Conservation (phyloP, 2,797 vertebrate species). For the Perdix hodgsoniae region DNA sequence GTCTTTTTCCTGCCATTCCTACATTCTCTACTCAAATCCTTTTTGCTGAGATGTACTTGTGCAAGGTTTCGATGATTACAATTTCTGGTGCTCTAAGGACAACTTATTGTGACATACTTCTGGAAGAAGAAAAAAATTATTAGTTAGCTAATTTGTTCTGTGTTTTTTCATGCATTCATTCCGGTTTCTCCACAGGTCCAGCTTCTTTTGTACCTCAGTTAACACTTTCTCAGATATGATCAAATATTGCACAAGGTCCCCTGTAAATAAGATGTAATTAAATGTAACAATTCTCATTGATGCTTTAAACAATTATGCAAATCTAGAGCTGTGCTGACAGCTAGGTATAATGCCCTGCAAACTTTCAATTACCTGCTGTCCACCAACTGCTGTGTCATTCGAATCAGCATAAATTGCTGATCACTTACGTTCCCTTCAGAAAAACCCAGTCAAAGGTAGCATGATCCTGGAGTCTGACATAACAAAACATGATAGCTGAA, state of each 20-base stretch:
- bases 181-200: not conserved
- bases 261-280: constrained; percentile 53
- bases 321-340: not conserved
- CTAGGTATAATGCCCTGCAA: constrained; percentile 13
- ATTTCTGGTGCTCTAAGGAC: not conserved
- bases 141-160: constrained; percentile 27
- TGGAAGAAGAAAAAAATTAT: constrained; percentile 44
- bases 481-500: constrained; percentile 62
- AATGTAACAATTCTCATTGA: constrained; percentile 23
- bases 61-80: not conserved
- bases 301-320: constrained; percentile 52
- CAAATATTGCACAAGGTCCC: constrained; percentile 27
- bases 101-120: not conserved
- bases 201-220: constrained; percentile 1
- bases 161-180: not conserved
- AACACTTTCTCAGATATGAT: not conserved
- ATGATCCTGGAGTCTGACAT: constrained; percentile 31
- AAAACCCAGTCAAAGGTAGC: constrained; percentile 28
- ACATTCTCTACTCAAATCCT: not conserved
- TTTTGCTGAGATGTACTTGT: not conserved
- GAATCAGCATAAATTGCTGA: constrained; percentile 24
- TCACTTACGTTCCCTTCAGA: constrained; percentile 4
- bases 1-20: not conserved
- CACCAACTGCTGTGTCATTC: constrained; percentile 26
- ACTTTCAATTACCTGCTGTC: constrained; percentile 46